Base-by-base conservation (phyloP, 2,113 vertebrate species). In the Corythornis vintsioides region DNA sequence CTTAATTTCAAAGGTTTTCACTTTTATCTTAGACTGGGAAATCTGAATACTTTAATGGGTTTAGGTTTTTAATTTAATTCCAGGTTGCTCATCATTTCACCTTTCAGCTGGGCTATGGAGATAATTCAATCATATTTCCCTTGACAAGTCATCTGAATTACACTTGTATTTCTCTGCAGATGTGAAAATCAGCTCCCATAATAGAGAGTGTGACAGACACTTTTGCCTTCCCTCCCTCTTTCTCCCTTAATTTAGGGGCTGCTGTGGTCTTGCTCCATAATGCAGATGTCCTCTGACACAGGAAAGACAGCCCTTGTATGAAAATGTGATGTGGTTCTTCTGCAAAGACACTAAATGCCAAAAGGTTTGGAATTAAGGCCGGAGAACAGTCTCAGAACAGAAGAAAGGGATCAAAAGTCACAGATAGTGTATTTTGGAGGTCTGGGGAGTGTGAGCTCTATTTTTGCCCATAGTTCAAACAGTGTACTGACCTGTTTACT, bases 31-130 rank as follows among this genome's bases (percentile, higher is more conserved):
- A 92, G 92, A 57, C 92, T 92, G 72, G 92, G 91, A 93, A 94
- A 93, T 93, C 91, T 38, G 89, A 96, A 93, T 94, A 89, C 87
- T 96, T 96, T 96, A 96, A 96, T 94, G 94, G 91, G 94, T 89
- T 96, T 96, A 94, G 69, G 72, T 83, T 96, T 95, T 95, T 96
- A 96, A 96, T 95, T 96, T 96, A 96, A 96, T 96, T 96, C 95
- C 89, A 95, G 88, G 92, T 96, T 94, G 85, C 92, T 96, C 96
- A 90, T 96, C 82, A 96, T 95, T 96, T 96, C 94, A 96, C 95
- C 96, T 95, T 96, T 96, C 95, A 95, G 94, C 94, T 96, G 96
- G 94, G 82, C 92, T 88, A 61, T 8, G 78, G 91, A 94, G 92
- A 96, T 96, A 96, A 96, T 96, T 96, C 94, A 95, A 91, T 96